These are phyloP conservation scores for Polyploca ridens DNA, from an alignment of 2,888 invertebrate species.

Conservation along the genomic window DNA sequence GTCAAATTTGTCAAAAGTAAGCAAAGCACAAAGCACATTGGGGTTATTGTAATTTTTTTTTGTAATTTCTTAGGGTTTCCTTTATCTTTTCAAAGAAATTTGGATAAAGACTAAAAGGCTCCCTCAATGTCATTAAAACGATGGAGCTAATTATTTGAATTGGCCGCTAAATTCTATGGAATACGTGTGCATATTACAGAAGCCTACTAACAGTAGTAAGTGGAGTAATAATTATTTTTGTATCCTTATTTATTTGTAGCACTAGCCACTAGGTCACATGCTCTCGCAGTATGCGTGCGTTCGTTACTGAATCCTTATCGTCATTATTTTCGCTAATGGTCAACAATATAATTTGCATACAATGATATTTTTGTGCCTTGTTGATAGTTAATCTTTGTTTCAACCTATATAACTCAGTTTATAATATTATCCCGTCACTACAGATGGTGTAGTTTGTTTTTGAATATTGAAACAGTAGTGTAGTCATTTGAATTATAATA, in stretches of 20 bases:
- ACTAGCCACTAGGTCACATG: constrained; percentile 56
- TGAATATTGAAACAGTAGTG: constrained; percentile 19
- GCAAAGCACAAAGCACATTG: constrained; percentile 56
- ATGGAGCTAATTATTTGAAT: constrained; percentile 65
- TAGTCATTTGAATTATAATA: constrained; percentile 18
- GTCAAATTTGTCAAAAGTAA: constrained; percentile 61
- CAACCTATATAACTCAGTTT: constrained; percentile 38
- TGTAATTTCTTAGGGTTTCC: constrained; percentile 32
- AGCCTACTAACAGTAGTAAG: constrained; percentile 71
- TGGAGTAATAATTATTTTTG: constrained; percentile 51
- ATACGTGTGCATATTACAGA: constrained; percentile 61
- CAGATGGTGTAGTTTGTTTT: constrained; percentile 27
- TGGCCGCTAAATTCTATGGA: constrained; percentile 66
- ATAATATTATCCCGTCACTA: constrained; percentile 32
- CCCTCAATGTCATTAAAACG: constrained; percentile 33
- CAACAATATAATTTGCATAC: constrained; percentile 76
- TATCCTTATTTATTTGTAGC: constrained; percentile 47
- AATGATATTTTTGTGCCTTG: constrained; percentile 66
- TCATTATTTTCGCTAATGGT: constrained; percentile 68
- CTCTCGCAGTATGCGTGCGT: constrained; percentile 52
- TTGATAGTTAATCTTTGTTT: constrained; percentile 49
- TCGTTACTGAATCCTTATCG: constrained; percentile 52
- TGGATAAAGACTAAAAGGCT: constrained; percentile 28
- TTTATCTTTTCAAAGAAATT: constrained; percentile 35
- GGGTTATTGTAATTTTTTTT: constrained; percentile 52